A percentile compares a stretch with the other conserved stretches of the same genome.
Conservation (phyloP, 2,113 vertebrate species). For the Thalassarche chlororhynchos region DNA sequence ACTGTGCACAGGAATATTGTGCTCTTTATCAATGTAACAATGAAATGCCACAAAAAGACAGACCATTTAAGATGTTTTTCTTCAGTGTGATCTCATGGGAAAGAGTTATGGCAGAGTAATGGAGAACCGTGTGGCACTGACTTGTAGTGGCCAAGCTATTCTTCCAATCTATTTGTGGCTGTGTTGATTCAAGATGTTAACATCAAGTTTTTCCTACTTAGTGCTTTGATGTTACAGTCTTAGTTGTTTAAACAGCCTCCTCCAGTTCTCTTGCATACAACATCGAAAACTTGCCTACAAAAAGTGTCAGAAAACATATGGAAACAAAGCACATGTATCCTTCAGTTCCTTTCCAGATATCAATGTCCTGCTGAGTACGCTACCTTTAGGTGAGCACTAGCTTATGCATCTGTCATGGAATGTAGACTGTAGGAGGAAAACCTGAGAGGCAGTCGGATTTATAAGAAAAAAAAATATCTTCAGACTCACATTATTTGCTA, state of each 20-base stretch:
- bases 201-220: not conserved
- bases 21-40: not conserved
- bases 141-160: not conserved
- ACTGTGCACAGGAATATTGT: not conserved
- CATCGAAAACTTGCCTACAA: not conserved
- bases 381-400: not conserved
- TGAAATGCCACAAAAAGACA: not conserved
- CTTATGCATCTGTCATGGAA: not conserved
- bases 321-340: not conserved
- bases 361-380: not conserved
- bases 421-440: not conserved
- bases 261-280: not conserved
- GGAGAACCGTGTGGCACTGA: not conserved
- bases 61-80: slow-evolving; percentile 42
- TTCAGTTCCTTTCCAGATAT: not conserved
- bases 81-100: slow-evolving; percentile 21
- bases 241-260: not conserved
- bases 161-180: not conserved
- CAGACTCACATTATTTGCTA: not conserved
- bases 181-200: not conserved
- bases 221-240: not conserved
- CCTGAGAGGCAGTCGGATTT: not conserved
- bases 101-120: not conserved
- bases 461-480: not conserved
- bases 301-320: not conserved